phyloP scores from a whole-genome alignment of 2,888 invertebrate species.

The Orthonevra nobilis region DNA sequence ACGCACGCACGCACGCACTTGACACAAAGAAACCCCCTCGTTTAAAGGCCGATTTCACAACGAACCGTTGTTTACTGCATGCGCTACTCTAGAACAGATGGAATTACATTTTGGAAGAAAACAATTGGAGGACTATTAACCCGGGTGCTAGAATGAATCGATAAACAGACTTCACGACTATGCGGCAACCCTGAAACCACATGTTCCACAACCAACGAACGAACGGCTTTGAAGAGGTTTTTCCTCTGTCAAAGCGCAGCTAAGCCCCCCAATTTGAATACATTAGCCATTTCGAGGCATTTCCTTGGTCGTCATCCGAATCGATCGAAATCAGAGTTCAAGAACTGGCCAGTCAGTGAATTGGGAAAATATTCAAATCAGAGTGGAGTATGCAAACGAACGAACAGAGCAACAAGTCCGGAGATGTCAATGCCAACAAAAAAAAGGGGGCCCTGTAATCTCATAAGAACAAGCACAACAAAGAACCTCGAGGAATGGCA shows the following conservation, averaged over 20 bases:
- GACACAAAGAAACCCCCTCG: slow-evolving; percentile 27
- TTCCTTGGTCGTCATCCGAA: slow-evolving; percentile 2
- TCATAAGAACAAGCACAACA: background rate
- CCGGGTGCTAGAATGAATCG: slow-evolving; percentile 44
- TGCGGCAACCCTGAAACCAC: slow-evolving; percentile 43
- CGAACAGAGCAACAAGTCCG: background rate
- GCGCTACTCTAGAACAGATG: slow-evolving; percentile 47
- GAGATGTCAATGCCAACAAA: slow-evolving; percentile 17
- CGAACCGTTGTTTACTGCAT: slow-evolving; percentile 6
- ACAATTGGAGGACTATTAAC: slow-evolving; percentile 41
- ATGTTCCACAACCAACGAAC: slow-evolving; percentile 3
- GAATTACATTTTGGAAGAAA: background rate
- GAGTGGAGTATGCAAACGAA: no score
- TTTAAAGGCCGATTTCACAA: slow-evolving; percentile 22
- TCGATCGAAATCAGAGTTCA: no score
- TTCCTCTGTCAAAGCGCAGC: background rate
- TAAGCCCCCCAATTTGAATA: slow-evolving; percentile 51
- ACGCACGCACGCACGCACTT: no score
- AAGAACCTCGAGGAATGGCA: slow-evolving; percentile 7
- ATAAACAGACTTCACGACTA: slow-evolving; percentile 32
- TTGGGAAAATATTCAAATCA: slow-evolving; percentile 50
- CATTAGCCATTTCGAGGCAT: slow-evolving; percentile 24
- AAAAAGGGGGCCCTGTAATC: background rate
- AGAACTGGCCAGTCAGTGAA: no score
- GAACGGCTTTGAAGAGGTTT: background rate